Evolutionary conservation across 1,140 invertebrate genomes (phyloP).

Genomic region (Drosophila kurseongensis): DNA sequence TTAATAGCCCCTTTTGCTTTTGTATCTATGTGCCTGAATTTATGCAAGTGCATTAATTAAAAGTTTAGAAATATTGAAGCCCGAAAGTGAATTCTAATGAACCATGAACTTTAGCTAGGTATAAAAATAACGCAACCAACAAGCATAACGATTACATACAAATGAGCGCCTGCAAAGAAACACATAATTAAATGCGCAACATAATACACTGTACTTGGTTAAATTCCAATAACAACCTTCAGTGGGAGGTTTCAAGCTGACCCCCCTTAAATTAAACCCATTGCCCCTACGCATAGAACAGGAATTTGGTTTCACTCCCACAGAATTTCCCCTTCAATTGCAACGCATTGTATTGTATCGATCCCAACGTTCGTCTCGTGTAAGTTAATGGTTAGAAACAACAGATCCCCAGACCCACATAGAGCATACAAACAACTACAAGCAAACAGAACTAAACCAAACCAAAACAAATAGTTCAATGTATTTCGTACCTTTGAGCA

Average conservation of each 20-base stretch:
- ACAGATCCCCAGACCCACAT: conserved; percentile 13
- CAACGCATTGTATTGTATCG: conserved; percentile 44
- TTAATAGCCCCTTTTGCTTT: conserved; percentile 30
- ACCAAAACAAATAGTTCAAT: conserved; percentile 55
- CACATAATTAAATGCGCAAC: conserved; percentile 15
- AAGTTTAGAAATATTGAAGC: neutral
- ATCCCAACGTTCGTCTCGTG: conserved; percentile 56
- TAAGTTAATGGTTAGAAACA: conserved; percentile 28
- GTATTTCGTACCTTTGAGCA: conserved; percentile 66
- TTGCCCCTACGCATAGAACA: neutral
- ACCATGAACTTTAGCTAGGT: conserved; percentile 60
- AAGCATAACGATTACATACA: neutral
- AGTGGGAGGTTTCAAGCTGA: conserved; percentile 9
- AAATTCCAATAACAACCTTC: neutral
- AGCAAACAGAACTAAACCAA: conserved; percentile 13
- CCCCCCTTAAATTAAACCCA: neutral
- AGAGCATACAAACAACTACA: conserved; percentile 17
- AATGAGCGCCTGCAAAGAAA: neutral
- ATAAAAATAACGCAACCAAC: conserved; percentile 39
- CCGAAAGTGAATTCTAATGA: conserved; percentile 11
- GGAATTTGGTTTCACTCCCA: conserved; percentile 41
- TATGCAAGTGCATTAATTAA: conserved; percentile 6
- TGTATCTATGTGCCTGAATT: conserved; percentile 14
- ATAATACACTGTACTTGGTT: neutral
- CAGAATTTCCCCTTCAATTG: conserved; percentile 3